Evolutionary conservation across 2,888 invertebrate genomes (phyloP).

Genomic region (Augochlorella aurata): DNA sequence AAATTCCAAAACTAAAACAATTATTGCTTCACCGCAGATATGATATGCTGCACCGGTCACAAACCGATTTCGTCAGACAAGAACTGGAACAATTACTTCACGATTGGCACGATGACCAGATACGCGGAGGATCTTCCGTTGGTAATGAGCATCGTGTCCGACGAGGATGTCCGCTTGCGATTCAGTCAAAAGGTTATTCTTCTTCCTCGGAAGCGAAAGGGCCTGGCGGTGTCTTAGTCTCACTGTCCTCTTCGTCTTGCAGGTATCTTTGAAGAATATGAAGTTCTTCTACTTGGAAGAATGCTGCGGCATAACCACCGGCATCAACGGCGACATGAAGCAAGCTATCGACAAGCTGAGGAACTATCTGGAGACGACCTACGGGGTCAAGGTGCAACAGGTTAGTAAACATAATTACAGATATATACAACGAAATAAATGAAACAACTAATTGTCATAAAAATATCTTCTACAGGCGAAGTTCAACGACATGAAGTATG

Average conservation of each 20-base stretch:
- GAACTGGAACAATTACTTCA: constrained; percentile 88
- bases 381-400: constrained; percentile 84
- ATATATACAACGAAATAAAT: background rate
- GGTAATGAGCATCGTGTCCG: constrained; percentile 87
- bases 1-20: no score
- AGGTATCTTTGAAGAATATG: constrained; percentile 86
- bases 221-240: background rate
- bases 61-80: constrained; percentile 86
- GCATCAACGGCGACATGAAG: constrained; percentile 85
- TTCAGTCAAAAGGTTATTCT: constrained; percentile 82
- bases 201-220: background rate
- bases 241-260: constrained; percentile 20
- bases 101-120: constrained; percentile 93
- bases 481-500: constrained; percentile 86
- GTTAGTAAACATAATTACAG: constrained; percentile 76
- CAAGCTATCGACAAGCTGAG: constrained; percentile 84
- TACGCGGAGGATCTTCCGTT: constrained; percentile 92
- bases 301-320: constrained; percentile 86
- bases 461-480: constrained; percentile 82
- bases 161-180: constrained; percentile 82
- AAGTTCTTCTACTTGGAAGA: constrained; percentile 92
- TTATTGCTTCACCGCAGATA: constrained; percentile 68
- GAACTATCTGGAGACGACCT: constrained; percentile 83
- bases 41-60: constrained; percentile 87
- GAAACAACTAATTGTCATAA: background rate